phyloP scores from a whole-genome alignment of 1,140 invertebrate species.

The Kradibia gibbosae region DNA sequence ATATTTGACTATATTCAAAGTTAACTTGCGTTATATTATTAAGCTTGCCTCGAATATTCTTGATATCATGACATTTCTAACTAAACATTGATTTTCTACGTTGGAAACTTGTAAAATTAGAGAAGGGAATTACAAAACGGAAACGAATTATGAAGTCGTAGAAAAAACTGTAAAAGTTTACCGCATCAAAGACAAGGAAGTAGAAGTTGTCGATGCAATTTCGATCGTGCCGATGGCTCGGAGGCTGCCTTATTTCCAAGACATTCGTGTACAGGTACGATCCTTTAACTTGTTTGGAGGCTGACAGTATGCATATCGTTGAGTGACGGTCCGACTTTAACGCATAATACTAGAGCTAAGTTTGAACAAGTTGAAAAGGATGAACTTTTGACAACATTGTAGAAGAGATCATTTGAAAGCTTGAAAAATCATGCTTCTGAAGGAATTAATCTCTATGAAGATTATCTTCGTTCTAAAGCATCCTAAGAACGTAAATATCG shows the following conservation, averaged over 20 bases:
- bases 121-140: constrained; percentile 17
- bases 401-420: too few species aligned
- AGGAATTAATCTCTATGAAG: too few species aligned
- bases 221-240: constrained; percentile 45
- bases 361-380: too few species aligned
- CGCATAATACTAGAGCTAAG: too few species aligned
- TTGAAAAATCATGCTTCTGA: too few species aligned
- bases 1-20: neutral
- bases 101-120: neutral
- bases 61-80: neutral
- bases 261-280: neutral
- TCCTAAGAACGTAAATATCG: too few species aligned
- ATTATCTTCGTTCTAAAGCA: too few species aligned
- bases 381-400: too few species aligned
- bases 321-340: neutral
- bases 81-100: neutral
- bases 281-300: neutral
- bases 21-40: neutral
- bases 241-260: constrained; percentile 27
- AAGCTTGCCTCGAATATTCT: neutral
- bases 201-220: constrained; percentile 34
- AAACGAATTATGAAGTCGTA: constrained; percentile 40
- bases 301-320: neutral
- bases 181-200: neutral
- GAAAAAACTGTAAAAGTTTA: constrained; percentile 41